Percentiles rank a stretch among this genome's conserved stretches.
phyloP scores from a whole-genome alignment of 2,113 vertebrate species.

The Myotis lucifugus region DNA sequence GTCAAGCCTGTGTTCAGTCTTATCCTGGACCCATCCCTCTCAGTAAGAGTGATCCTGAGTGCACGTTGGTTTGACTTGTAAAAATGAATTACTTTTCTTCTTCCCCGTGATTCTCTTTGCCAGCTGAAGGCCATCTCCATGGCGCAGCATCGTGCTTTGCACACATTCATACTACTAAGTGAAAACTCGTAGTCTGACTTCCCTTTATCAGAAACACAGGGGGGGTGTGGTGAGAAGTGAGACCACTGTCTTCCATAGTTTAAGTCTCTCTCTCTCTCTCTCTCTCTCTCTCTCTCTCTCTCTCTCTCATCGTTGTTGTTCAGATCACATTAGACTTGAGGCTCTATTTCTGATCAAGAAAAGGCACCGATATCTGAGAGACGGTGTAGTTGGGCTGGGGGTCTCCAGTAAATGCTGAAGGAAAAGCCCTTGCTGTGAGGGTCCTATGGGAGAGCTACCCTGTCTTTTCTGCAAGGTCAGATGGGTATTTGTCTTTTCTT shows the following conservation, averaged over 20 bases:
- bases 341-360: not conserved
- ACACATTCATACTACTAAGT: not conserved
- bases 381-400: not conserved
- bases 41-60: not conserved
- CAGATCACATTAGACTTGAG: not conserved
- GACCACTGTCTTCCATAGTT: rapidly evolving
- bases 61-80: not conserved
- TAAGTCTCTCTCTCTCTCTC: not conserved
- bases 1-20: not conserved
- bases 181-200: not conserved
- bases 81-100: not conserved
- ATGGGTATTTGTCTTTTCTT: not conserved
- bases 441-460: not conserved
- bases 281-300: not conserved
- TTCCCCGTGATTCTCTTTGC: not conserved
- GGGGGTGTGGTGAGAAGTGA: not conserved
- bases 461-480: not conserved
- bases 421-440: not conserved
- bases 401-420: not conserved
- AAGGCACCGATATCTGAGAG: not conserved
- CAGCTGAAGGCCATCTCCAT: not conserved
- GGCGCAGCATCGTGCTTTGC: not conserved
- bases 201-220: not conserved
- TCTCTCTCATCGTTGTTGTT: not conserved
- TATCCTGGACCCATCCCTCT: not conserved